Conservation (phyloP, 2,113 vertebrate species). For the Tetrax tetrax region DNA sequence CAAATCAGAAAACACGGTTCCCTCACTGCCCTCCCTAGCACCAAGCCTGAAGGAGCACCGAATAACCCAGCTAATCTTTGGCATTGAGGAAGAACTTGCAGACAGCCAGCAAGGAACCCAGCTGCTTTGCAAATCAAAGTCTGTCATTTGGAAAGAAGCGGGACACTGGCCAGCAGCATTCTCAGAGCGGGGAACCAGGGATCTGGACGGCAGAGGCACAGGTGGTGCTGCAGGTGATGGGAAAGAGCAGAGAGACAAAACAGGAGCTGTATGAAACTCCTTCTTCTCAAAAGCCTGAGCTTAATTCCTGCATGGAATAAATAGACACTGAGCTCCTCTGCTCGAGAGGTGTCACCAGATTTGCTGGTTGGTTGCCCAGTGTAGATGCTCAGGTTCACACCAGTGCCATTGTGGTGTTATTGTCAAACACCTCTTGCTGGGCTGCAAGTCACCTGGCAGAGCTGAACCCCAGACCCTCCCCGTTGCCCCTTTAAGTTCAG, state of each 20-base stretch:
- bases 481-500: background rate
- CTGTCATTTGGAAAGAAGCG: background rate
- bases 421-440: background rate
- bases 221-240: background rate
- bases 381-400: background rate
- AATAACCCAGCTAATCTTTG: background rate
- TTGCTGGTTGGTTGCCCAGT: background rate
- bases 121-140: background rate
- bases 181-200: background rate
- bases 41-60: background rate
- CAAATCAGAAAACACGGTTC: background rate
- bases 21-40: background rate
- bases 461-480: background rate
- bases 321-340: background rate
- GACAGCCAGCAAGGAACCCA: background rate
- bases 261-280: background rate
- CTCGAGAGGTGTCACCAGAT: background rate
- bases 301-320: background rate
- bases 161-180: background rate
- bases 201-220: background rate
- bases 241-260: background rate
- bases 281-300: background rate
- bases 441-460: background rate
- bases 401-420: accelerated
- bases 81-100: background rate